Percentiles rank a stretch among this genome's conserved stretches.
These are phyloP conservation scores for Chrysogorgia sp. DNA, from an alignment of 92 coral and sea anemone species.

Conservation along the genomic window DNA sequence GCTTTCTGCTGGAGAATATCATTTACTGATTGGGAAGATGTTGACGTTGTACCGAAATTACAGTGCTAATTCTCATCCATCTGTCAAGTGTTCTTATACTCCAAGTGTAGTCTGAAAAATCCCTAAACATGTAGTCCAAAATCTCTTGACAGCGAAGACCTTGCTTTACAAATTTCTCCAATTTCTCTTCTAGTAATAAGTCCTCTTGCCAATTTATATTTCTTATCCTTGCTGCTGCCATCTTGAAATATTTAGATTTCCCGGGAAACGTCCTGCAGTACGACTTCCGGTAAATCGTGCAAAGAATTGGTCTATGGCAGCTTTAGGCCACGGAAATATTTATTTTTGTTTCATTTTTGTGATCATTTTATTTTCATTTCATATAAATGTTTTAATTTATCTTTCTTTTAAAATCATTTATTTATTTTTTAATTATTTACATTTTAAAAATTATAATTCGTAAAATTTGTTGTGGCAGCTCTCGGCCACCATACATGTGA, in stretches of 20 bases:
- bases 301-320: conserved; percentile 42
- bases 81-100: conserved; percentile 48
- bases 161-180: conserved; percentile 42
- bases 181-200: conserved; percentile 32
- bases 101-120: conserved; percentile 59
- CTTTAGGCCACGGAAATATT: conserved; percentile 23
- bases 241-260: conserved; percentile 18
- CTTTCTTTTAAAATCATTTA: too few species aligned
- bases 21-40: too few species aligned
- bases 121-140: conserved; percentile 56
- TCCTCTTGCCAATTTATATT: conserved; percentile 49
- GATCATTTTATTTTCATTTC: background rate
- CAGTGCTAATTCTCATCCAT: too few species aligned
- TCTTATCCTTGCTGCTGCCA: conserved; percentile 53
- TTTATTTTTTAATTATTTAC: too few species aligned
- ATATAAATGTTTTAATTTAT: too few species aligned
- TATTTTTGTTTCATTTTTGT: background rate
- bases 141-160: conserved; percentile 61
- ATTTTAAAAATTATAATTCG: background rate
- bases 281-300: background rate
- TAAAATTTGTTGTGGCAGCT: background rate
- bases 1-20: too few species aligned
- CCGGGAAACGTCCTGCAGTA: conserved; percentile 1
- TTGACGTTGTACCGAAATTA: too few species aligned
- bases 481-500: conserved; percentile 1